Evolutionary conservation across 2,888 invertebrate species (phyloP), one percentile per base, ranked within the genome.

Genomic region (Hemaris fuciformis): DNA sequence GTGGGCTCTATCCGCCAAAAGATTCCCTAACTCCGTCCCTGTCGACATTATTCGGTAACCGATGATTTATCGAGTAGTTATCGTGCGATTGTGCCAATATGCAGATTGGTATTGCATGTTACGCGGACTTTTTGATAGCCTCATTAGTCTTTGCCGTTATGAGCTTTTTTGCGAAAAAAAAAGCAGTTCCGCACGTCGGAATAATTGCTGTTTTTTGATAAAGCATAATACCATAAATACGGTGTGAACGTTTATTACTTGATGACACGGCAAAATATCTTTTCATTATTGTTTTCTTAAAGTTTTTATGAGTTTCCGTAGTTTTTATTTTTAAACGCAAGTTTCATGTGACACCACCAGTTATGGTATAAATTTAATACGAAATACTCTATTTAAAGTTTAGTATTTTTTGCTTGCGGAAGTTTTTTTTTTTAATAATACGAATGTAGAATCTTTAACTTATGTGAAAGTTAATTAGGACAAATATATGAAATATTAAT

Each of bases 51-150:
- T 61, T 68, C 66, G 64, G 61, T 65, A 66, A 60, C 66, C 66
- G 64, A 66, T 72, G 71, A 71, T 72, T 72, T 72, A 72, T 71
- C 63, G 67, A 64, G 62, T 45, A 62, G 66, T 67, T 68, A 68
- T 66, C 66, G 67, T 66, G 65, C 64, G 41, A 67, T 61, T 63
- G 62, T 60, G 60, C 63, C 42, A 63, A 61, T 62, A 61, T 46
- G 59, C 60, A 46, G 63, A 66, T 70, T 64, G 67, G 68, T 70
- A 68, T 71, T 67, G 68, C 71, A 69, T 70, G 71, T 67, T 71
- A 66, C 66, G 66, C 69, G 22, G 62, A 62, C 62, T 64, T 66
- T 67, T 63, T 65, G 46, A 59, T 57, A 62, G 57, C 34, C 57
- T 67, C 71, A 67, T 70, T 66, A 73, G 68, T 70, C 61, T 65